These are phyloP conservation scores for Myiagra hebetior DNA, from an alignment of 2,113 vertebrate genomes.

Conservation along the genomic window DNA sequence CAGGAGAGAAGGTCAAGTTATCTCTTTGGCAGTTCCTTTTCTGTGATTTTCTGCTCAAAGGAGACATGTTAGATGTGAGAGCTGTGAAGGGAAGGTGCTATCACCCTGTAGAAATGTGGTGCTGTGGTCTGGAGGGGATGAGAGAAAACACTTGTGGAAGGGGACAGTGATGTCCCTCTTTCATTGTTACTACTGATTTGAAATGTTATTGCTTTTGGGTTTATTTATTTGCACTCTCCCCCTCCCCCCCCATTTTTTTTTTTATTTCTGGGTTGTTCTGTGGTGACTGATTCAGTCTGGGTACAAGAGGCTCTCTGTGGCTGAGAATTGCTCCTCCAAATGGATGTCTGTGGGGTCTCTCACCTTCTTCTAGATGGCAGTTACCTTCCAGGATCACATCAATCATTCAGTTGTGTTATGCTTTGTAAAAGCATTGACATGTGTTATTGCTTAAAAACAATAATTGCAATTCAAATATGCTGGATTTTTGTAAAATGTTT, in stretches of 20 bases:
- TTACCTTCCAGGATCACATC: neutral
- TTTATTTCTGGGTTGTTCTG: neutral
- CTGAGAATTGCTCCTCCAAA: neutral
- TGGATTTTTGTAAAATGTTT: constrained; percentile 1
- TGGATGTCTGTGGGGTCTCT: neutral
- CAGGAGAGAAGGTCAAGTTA: neutral
- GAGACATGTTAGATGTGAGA: neutral
- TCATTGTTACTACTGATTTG: neutral
- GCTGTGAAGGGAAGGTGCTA: neutral
- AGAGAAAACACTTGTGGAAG: neutral
- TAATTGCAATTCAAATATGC: constrained; percentile 1
- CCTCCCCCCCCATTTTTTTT: fast-evolving
- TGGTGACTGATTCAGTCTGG: neutral
- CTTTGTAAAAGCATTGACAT: neutral
- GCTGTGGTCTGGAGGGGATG: neutral
- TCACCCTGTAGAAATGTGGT: neutral
- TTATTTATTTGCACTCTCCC: neutral
- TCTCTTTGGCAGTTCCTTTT: neutral
- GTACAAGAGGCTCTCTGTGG: neutral
- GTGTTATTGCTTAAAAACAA: neutral
- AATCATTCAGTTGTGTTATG: neutral
- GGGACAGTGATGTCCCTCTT: neutral
- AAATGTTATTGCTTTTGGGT: neutral
- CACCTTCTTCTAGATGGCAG: neutral
- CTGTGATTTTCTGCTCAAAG: neutral